Base-by-base conservation (phyloP, 92 coral and sea anemone genomes). In the Porites rus region DNA sequence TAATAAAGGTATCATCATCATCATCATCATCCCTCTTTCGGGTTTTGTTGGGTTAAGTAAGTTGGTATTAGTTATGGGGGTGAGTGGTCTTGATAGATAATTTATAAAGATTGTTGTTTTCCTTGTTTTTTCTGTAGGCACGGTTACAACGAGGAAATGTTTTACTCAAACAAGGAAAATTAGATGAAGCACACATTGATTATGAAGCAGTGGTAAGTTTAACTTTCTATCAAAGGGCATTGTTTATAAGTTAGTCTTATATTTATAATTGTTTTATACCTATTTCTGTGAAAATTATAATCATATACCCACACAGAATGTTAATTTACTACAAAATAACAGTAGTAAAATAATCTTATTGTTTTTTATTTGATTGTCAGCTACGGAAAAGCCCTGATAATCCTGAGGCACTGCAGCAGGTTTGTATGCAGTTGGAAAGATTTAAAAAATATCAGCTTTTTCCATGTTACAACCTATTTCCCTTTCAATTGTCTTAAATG, bases 161-260 rank as follows among this genome's bases (percentile, higher is more conserved):
- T 76, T 80, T 95, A 56, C 75, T 97, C 56, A 97, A 97, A 81
- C 96, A 96, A 87, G 99, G 99, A 21, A 87, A 96, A 78, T 76
- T 94, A 53, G 99, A 97, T 60, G 95, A 95, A 84, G 99, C 99
- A 52, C 99, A 97, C 83, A 93, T 91, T 69, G 99, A 97, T 78
- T 97, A 93, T 88, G 99, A 97, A 69, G 91, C 93, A 86, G 99
- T 95, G 93, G 99, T 97, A 89, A 71, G 97, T 83, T 10, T 3
- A 56, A 56, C 13, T 56, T 56, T 10, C 61, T 56, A 54, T 54
- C 10, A 38, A 4, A 38, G 46, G 46, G 46, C 46, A 38, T 38
- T 38, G 46, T 38, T 38, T 38, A 38, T 38, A 38, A 38, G 46
- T 38, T 38, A 38, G 46, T 38, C 46, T 38, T 4, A 6, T 38